Evolutionary conservation across 2,797 vertebrate species (phyloP).

Genomic region (Neosilurus mollespiculum): DNA sequence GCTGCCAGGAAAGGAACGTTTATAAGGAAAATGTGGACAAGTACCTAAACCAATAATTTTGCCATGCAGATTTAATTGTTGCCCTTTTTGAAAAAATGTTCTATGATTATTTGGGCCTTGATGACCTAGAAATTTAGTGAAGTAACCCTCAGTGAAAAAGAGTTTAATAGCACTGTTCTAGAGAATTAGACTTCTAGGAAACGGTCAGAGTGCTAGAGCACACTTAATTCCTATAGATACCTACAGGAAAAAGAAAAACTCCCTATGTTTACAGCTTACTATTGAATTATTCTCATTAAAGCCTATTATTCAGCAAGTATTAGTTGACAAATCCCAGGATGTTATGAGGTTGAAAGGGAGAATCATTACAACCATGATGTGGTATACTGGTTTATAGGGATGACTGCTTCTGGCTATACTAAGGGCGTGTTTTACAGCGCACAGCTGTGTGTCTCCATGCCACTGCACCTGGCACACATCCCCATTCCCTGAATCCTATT

Average conservation of each 20-base stretch:
- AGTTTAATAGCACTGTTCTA: no score
- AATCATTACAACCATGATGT: conserved; percentile 15
- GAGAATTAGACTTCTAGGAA: neutral
- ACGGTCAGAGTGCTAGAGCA: neutral
- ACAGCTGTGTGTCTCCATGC: conserved; percentile 38
- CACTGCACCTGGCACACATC: conserved; percentile 45
- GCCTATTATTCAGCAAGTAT: neutral
- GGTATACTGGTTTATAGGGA: neutral
- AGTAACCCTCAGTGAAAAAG: no score
- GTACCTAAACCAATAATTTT: no score
- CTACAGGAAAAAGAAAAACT: neutral
- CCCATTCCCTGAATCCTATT: conserved; percentile 23
- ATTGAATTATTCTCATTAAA: neutral
- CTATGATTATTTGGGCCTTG: no score
- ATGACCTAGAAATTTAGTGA: no score
- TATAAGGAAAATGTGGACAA: no score
- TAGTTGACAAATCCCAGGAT: neutral
- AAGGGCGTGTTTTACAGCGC: neutral
- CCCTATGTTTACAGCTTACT: neutral
- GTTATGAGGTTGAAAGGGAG: neutral
- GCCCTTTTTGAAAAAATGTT: no score
- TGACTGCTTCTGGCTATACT: conserved; percentile 26
- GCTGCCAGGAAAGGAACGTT: no score
- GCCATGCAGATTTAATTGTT: no score
- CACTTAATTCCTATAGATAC: no score